Evolutionary conservation across 2,888 invertebrate species (phyloP).

Genomic region (Hirtodrosophila histrioides): DNA sequence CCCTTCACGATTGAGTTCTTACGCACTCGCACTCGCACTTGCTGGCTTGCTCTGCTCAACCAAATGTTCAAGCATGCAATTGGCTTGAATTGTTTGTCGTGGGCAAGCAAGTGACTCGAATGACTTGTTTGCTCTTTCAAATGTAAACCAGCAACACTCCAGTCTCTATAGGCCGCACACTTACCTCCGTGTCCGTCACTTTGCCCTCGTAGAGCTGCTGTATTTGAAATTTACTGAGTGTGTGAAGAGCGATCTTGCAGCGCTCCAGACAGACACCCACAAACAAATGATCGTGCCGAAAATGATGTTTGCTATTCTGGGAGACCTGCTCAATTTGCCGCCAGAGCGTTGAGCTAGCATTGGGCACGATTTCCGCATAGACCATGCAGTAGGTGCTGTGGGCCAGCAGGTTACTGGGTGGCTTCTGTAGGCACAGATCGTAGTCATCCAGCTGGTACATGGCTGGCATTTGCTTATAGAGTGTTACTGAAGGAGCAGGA

Average conservation of each 20-base stretch:
- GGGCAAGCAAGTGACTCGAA: too few species aligned
- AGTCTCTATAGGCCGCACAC: not conserved
- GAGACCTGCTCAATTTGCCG: conserved; percentile 69
- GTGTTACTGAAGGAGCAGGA: conserved; percentile 57
- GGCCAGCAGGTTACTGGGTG: conserved; percentile 20
- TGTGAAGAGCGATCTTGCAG: conserved; percentile 55
- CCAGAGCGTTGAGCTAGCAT: conserved; percentile 73
- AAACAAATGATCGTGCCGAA: conserved; percentile 75
- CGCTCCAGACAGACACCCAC: conserved; percentile 78
- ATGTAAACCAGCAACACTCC: not conserved
- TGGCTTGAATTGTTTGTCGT: too few species aligned
- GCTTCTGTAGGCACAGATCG: conserved; percentile 85
- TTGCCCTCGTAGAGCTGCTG: conserved; percentile 49
- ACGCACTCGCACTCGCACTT: too few species aligned
- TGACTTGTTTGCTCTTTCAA: not conserved
- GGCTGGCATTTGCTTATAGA: conserved; percentile 73
- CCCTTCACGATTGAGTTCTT: too few species aligned
- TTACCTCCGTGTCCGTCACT: conserved; percentile 53
- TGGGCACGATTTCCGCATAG: conserved; percentile 75
- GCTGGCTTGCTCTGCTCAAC: too few species aligned
- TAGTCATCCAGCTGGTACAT: conserved; percentile 79
- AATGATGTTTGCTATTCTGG: conserved; percentile 64
- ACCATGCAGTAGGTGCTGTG: conserved; percentile 74
- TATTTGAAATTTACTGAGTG: conserved; percentile 40
- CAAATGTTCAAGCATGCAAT: too few species aligned